Percentiles rank a stretch among this genome's conserved stretches.
These are phyloP conservation scores for Luperina testacea DNA, from an alignment of 2,888 invertebrate species.

Conservation along the genomic window DNA sequence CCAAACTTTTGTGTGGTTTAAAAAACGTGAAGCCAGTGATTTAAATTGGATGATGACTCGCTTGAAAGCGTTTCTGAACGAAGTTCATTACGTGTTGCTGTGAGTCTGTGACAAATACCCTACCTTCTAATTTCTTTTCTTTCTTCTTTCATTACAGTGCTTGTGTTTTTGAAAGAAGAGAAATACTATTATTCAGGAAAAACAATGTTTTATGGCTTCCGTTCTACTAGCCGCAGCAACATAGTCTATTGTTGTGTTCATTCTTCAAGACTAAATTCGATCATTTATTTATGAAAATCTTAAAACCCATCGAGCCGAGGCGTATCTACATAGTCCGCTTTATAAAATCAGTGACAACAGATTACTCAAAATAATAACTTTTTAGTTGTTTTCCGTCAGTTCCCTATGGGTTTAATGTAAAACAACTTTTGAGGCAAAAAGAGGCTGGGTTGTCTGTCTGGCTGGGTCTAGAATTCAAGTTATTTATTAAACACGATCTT, in stretches of 20 bases:
- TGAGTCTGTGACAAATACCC: background rate
- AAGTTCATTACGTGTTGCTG: background rate
- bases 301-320: background rate
- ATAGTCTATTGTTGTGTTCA: background rate
- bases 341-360: background rate
- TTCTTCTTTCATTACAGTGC: background rate
- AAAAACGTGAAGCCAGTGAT: slow-evolving; percentile 7
- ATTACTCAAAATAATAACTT: background rate
- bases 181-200: background rate
- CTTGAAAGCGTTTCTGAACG: background rate
- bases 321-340: background rate
- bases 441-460: background rate
- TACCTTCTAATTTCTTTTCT: background rate
- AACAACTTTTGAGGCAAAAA: background rate
- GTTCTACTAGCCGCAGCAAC: background rate
- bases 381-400: background rate
- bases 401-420: background rate
- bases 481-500: background rate
- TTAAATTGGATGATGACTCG: slow-evolving; percentile 2
- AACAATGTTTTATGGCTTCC: background rate
- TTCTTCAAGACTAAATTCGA: background rate
- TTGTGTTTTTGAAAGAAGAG: background rate
- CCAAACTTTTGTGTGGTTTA: slow-evolving; percentile 14
- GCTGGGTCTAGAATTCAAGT: background rate
- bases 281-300: background rate